Base-by-base conservation (phyloP, 2,888 invertebrate genomes). In the Campoplex nolae region DNA sequence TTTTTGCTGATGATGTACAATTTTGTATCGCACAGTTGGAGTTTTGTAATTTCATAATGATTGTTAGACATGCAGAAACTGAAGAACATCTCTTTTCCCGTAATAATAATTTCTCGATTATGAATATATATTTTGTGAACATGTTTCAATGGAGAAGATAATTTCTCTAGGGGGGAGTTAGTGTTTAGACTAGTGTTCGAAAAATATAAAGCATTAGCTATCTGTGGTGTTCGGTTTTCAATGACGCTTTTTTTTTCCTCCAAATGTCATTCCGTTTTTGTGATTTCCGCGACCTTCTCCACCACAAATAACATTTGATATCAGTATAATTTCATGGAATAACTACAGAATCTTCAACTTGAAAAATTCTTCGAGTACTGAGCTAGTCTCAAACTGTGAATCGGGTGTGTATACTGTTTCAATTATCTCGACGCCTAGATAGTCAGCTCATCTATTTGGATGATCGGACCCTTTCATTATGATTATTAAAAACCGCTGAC, bases 221-320 rank as follows among this genome's bases (percentile, higher is more conserved):
- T 73, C 73, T 73, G 32, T 35, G 54, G 18, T 73, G 32, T n/a
- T 73, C 18, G n/a, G n/a, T 54, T 32, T 51, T 74, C 58, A 38
- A 56, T 74, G 42, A 38, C 74, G 74, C 58, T 58, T 58, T 74
- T 74, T 38, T 70, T 70, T 74, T 58, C 38, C 28, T 74, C 58
- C 58, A 74, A 74, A 74, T 74, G 74, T 74, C 74, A 74, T 74
- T 73, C 32, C n/a, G 56, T 74, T 23, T 58, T 54, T 7, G 32
- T 38, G 62, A 62, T 32, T 32, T 32, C 6, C 32, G 16, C 7
- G 32, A 62, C 16, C 32, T 32, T 62, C 62, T 8, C 58, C n/a
- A 38, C 56, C 13, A 54, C 74, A 70, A 70, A 48, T 56, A 42
- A 11, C 38, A 74, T 56, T 51, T 51, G 38, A 38, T 23, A 16